phyloP scores from a whole-genome alignment of 2,797 vertebrate genomes.

The Acanthopagrus latus region DNA sequence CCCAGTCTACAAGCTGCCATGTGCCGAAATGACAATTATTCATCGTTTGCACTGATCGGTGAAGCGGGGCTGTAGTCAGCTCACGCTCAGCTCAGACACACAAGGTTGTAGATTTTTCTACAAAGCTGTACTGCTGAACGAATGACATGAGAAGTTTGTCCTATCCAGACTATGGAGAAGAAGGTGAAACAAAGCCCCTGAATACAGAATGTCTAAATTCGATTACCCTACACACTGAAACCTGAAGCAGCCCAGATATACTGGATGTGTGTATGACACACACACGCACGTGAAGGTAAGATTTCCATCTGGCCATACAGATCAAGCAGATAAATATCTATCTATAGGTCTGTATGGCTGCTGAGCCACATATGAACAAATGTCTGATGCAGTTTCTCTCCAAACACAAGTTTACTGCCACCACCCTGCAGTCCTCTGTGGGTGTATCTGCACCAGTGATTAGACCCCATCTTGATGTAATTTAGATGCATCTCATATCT shows the following conservation, averaged over 20 bases:
- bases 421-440: neutral
- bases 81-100: conserved; percentile 18
- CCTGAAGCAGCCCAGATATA: conserved; percentile 86
- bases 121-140: conserved; percentile 36
- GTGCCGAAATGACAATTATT: conserved; percentile 37
- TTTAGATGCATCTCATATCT: conserved; percentile 5
- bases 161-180: conserved; percentile 30
- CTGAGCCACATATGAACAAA: conserved; percentile 6
- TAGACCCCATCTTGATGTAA: neutral
- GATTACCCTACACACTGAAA: neutral
- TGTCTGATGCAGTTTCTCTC: neutral
- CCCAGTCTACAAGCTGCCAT: conserved; percentile 33
- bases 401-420: neutral
- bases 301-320: conserved; percentile 19
- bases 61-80: conserved; percentile 33
- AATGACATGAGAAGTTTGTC: conserved; percentile 58
- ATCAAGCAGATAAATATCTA: conserved; percentile 1
- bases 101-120: conserved; percentile 17
- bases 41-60: conserved; percentile 29
- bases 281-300: neutral
- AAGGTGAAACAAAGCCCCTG: neutral
- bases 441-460: neutral
- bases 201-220: conserved; percentile 11
- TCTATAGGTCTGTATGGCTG: neutral
- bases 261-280: neutral